phyloP scores from a whole-genome alignment of 2,888 invertebrate genomes.

The Dermolepida albohirtum region DNA sequence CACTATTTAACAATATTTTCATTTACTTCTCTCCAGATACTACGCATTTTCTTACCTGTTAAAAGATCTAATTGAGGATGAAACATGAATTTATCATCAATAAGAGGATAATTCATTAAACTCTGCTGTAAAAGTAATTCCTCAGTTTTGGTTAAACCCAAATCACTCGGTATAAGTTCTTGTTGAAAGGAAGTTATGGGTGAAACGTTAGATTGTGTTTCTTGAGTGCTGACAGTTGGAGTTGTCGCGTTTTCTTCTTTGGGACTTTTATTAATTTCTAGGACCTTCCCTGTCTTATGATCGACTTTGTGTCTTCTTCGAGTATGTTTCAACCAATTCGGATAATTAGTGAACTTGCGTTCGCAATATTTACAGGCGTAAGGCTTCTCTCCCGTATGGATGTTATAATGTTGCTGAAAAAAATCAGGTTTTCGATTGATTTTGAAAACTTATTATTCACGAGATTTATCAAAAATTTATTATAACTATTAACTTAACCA shows the following conservation, averaged over 20 bases:
- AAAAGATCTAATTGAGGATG: conserved; percentile 57
- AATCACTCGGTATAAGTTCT: conserved; percentile 44
- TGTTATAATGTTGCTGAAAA: conserved; percentile 69
- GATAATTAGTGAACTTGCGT: conserved; percentile 69
- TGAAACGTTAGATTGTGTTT: conserved; percentile 33
- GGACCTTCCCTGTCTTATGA: conserved; percentile 59
- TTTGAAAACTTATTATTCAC: too few species aligned
- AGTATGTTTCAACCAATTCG: conserved; percentile 72
- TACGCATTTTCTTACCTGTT: conserved; percentile 48
- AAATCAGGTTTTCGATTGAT: conserved; percentile 14
- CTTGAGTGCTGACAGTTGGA: background rate
- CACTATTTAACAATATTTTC: too few species aligned
- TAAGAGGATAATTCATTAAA: conserved; percentile 57
- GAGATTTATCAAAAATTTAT: too few species aligned
- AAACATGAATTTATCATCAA: conserved; percentile 56
- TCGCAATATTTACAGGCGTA: conserved; percentile 70
- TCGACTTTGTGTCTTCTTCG: conserved; percentile 68
- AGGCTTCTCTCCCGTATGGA: conserved; percentile 70
- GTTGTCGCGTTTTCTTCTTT: conserved; percentile 36
- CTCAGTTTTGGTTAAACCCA: conserved; percentile 55
- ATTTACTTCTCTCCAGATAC: too few species aligned
- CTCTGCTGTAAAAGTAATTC: conserved; percentile 59
- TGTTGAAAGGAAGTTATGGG: conserved; percentile 15
- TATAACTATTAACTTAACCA: too few species aligned
- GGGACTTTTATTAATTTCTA: conserved; percentile 50